Evolutionary conservation across 2,113 vertebrate genomes (phyloP).

Genomic region (Pseudonaja textilis): DNA sequence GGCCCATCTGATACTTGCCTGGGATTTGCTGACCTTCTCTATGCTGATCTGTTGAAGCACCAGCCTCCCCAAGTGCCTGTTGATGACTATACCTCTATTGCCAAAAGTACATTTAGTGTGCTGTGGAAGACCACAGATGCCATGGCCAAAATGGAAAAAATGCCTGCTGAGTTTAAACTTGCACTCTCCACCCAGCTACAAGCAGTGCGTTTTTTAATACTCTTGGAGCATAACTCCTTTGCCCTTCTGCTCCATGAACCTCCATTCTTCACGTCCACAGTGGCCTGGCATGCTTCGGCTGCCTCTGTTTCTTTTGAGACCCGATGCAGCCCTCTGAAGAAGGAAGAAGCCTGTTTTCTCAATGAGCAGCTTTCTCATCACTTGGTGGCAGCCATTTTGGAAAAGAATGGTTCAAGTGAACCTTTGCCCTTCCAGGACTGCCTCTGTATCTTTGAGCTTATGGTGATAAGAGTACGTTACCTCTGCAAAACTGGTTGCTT

Average conservation of each 20-base stretch:
- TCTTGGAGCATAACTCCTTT: constrained; percentile 66
- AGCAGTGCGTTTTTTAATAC: constrained; percentile 79
- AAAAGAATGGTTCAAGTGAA: not conserved
- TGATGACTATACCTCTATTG: constrained; percentile 70
- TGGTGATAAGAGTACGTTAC: constrained; percentile 65
- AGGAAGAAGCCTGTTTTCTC: constrained; percentile 70
- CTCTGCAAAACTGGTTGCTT: constrained; percentile 72
- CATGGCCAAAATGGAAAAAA: not conserved
- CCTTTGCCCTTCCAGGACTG: constrained; percentile 27
- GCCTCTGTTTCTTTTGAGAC: constrained; percentile 72
- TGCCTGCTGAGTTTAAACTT: not conserved
- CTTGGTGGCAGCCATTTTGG: constrained; percentile 46
- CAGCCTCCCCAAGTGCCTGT: not conserved
- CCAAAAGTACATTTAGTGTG: constrained; percentile 74
- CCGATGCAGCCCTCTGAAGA: constrained; percentile 36
- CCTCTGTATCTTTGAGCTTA: constrained; percentile 73
- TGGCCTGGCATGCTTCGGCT: constrained; percentile 65
- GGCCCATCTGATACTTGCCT: constrained; percentile 52
- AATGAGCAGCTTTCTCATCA: constrained; percentile 55
- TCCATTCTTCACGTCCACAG: constrained; percentile 63
- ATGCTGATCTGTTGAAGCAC: constrained; percentile 61
- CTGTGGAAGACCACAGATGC: constrained; percentile 73
- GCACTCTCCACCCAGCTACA: constrained; percentile 68
- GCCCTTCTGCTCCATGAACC: constrained; percentile 21
- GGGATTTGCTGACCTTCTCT: constrained; percentile 69